Conservation (phyloP, 2,888 invertebrate genomes). For the Calameuta filiformis region DNA sequence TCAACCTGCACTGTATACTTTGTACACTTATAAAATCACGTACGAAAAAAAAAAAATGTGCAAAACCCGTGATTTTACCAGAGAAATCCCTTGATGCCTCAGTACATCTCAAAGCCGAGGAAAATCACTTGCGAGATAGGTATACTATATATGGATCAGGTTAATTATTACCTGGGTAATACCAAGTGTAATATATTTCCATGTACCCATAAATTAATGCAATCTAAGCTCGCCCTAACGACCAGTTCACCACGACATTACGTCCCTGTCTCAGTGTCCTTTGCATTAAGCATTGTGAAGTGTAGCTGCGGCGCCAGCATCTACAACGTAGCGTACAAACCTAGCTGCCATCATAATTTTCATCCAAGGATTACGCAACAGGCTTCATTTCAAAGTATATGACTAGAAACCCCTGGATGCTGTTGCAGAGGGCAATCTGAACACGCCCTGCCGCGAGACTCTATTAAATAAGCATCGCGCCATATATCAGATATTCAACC, state of each 20-base stretch:
- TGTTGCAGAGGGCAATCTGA: not conserved
- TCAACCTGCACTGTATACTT: not conserved
- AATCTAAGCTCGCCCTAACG: constrained; percentile 26
- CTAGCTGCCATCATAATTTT: not conserved
- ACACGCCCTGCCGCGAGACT: not conserved
- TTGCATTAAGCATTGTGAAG: constrained; percentile 6
- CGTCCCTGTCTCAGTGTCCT: constrained; percentile 13
- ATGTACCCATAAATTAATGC: constrained; percentile 27
- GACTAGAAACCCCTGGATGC: not conserved
- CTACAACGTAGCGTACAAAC: not conserved
- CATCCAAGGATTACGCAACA: not conserved
- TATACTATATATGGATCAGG: not conserved
- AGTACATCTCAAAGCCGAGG: not conserved
- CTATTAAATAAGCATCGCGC: not conserved
- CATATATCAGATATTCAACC: not conserved
- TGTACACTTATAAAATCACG: not conserved
- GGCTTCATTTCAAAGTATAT: not conserved
- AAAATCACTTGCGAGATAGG: not conserved
- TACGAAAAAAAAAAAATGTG: not conserved
- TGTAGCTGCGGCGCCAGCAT: not conserved
- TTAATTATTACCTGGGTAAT: not conserved
- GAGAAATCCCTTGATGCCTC: not conserved
- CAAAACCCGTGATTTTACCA: not conserved
- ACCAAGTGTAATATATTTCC: constrained; percentile 22
- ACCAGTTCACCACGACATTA: constrained; percentile 19